Conservation (phyloP, 2,888 invertebrate species). For the Cheilosia impressa region DNA sequence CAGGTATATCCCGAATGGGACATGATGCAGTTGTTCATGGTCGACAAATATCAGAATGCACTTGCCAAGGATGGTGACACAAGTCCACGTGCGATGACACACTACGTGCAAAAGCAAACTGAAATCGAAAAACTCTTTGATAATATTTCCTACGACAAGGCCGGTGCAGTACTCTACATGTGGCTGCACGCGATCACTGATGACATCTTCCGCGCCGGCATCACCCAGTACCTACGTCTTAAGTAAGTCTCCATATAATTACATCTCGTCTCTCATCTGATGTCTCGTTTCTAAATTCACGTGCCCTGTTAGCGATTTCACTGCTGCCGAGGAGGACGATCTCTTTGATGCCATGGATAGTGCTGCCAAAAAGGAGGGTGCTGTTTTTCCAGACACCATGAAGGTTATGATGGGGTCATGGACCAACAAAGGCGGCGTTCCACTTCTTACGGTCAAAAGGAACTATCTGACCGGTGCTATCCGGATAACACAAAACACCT, state of each 20-base stretch:
- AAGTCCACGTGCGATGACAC: slow-evolving; percentile 91
- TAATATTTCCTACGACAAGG: slow-evolving; percentile 94
- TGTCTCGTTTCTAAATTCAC: too few relatives aligned
- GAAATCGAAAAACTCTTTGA: slow-evolving; percentile 93
- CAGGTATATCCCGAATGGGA: slow-evolving; percentile 88
- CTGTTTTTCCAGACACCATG: slow-evolving; percentile 83
- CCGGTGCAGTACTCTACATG: slow-evolving; percentile 86
- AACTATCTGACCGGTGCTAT: slow-evolving; percentile 84
- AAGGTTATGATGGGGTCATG: slow-evolving; percentile 87
- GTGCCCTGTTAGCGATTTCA: slow-evolving; percentile 76
- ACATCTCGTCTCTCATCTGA: too few relatives aligned
- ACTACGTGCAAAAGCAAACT: slow-evolving; percentile 91
- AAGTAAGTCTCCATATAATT: slow-evolving; percentile 77
- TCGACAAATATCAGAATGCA: slow-evolving; percentile 89
- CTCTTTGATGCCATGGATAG: slow-evolving; percentile 78
- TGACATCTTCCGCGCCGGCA: slow-evolving; percentile 79
- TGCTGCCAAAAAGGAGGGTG: slow-evolving; percentile 78
- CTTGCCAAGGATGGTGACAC: slow-evolving; percentile 89
- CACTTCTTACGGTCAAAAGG: slow-evolving; percentile 84
- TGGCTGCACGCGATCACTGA: slow-evolving; percentile 81
- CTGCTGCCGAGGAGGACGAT: slow-evolving; percentile 78
- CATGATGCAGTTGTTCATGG: slow-evolving; percentile 90
- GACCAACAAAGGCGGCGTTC: slow-evolving; percentile 86
- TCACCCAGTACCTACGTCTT: slow-evolving; percentile 79
- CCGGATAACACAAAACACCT: slow-evolving; percentile 84